These are phyloP conservation scores for Thunnus maccoyii DNA, from an alignment of 2,113 vertebrate genomes.

Conservation along the genomic window DNA sequence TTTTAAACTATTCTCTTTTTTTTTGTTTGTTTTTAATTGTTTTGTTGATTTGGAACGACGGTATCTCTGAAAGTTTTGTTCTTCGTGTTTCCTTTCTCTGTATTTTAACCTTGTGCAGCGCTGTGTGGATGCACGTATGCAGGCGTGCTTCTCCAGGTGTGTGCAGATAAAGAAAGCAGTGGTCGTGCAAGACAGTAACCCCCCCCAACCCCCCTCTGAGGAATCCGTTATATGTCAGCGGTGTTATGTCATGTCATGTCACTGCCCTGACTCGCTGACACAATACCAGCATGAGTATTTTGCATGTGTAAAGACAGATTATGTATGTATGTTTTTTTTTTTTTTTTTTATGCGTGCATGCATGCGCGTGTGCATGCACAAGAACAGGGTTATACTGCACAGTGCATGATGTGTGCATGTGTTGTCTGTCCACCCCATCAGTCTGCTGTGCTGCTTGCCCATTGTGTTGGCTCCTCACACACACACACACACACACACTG, in stretches of 20 bases:
- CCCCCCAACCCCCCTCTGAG: slow-evolving; percentile 27
- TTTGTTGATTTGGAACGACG: neutral
- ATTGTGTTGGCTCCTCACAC: slow-evolving; percentile 67
- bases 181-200: slow-evolving; percentile 6
- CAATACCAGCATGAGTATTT: slow-evolving; percentile 36
- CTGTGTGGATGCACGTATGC: slow-evolving; percentile 8
- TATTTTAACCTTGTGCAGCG: neutral
- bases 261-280: slow-evolving; percentile 35
- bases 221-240: slow-evolving; percentile 59
- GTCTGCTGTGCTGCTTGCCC: slow-evolving; percentile 47
- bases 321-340: slow-evolving; percentile 35
- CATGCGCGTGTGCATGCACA: neutral
- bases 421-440: slow-evolving; percentile 42
- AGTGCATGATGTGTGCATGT: slow-evolving; percentile 20
- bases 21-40: neutral
- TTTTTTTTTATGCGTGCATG: slow-evolving; percentile 20
- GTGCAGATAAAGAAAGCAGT: slow-evolving; percentile 46
- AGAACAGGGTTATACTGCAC: neutral
- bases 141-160: slow-evolving; percentile 29
- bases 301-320: slow-evolving; percentile 69
- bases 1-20: neutral
- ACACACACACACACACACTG: slow-evolving; percentile 16
- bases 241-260: slow-evolving; percentile 68
- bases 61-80: neutral
- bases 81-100: neutral